A percentile compares a stretch with the other conserved stretches of the same genome.
Evolutionary conservation across 2,797 vertebrate species (phyloP).

Genomic region (Odontamblyopus rebecca): DNA sequence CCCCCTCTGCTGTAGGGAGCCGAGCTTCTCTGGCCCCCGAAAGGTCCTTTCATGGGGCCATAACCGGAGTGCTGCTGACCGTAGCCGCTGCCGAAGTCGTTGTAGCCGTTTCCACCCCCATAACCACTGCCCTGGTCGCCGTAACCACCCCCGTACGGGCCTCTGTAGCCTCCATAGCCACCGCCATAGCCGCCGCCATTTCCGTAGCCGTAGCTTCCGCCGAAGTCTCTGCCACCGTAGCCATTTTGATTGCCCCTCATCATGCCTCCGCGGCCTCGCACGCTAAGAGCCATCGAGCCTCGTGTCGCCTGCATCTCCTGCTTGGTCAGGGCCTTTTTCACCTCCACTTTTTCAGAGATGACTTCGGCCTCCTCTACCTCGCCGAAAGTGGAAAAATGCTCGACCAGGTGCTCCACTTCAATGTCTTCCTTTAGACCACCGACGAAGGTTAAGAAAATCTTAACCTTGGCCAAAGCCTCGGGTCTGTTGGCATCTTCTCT

Average conservation of each 20-base stretch:
- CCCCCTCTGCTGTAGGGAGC: constrained; percentile 86
- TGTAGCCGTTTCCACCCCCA: constrained; percentile 89
- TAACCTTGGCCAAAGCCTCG: constrained; percentile 94
- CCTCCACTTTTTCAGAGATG: constrained; percentile 96
- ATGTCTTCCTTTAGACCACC: constrained; percentile 92
- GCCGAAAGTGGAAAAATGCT: constrained; percentile 91
- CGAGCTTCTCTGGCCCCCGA: constrained; percentile 80
- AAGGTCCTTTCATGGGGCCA: constrained; percentile 90
- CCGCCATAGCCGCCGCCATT: constrained; percentile 84
- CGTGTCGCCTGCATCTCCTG: constrained; percentile 91
- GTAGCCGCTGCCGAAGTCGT: constrained; percentile 91
- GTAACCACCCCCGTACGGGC: constrained; percentile 64
- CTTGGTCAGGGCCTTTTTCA: constrained; percentile 96
- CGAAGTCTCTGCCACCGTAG: constrained; percentile 77
- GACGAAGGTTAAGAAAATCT: constrained; percentile 88
- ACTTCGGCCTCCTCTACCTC: constrained; percentile 95
- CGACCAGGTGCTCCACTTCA: constrained; percentile 84
- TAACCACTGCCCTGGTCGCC: constrained; percentile 87
- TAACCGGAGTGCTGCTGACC: constrained; percentile 92
- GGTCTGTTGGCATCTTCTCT: constrained; percentile 94
- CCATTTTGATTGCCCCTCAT: constrained; percentile 86
- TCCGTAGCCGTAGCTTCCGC: constrained; percentile 84
- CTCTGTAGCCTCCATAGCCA: constrained; percentile 70
- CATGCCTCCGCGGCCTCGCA: constrained; percentile 81
- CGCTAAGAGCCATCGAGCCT: constrained; percentile 66